A percentile compares a stretch with the other conserved stretches of the same genome.
Evolutionary conservation across 2,113 vertebrate species (phyloP).

Genomic region (Campylorhamphus procurvoides): DNA sequence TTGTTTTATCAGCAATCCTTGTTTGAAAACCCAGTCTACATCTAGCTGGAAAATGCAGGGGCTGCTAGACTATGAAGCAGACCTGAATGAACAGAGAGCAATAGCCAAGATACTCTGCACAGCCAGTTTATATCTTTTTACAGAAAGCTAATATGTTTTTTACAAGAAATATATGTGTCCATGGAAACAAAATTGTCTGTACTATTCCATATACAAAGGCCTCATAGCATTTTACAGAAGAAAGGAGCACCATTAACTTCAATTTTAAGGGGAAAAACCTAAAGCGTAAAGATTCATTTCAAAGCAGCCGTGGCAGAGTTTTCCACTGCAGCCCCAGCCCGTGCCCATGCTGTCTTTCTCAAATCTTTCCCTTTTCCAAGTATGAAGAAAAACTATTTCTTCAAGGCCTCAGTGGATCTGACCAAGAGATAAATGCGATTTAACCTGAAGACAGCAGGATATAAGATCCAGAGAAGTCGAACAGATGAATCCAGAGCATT

Average conservation of each 20-base stretch:
- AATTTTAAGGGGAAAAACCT: not conserved
- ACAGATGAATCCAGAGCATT: not conserved
- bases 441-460: not conserved
- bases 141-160: not conserved
- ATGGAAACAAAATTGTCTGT: not conserved
- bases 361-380: not conserved
- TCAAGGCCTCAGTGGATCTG: not conserved
- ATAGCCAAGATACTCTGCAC: not conserved
- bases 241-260: not conserved
- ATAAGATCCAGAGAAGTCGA: fast-evolving
- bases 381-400: not conserved
- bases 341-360: not conserved
- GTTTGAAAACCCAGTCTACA: slow-evolving; percentile 20
- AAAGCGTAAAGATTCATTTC: not conserved
- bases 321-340: not conserved
- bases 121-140: not conserved
- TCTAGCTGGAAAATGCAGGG: not conserved
- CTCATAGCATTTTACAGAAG: not conserved
- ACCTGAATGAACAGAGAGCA: not conserved
- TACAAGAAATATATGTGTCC: not conserved
- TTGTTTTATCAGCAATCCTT: slow-evolving; percentile 13
- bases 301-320: not conserved
- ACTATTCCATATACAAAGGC: not conserved
- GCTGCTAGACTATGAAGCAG: not conserved
- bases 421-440: not conserved